Percentiles rank a stretch among this genome's conserved stretches.
These are phyloP conservation scores for Aleiodes leptofemur DNA, from an alignment of 2,888 invertebrate genomes.

Conservation along the genomic window DNA sequence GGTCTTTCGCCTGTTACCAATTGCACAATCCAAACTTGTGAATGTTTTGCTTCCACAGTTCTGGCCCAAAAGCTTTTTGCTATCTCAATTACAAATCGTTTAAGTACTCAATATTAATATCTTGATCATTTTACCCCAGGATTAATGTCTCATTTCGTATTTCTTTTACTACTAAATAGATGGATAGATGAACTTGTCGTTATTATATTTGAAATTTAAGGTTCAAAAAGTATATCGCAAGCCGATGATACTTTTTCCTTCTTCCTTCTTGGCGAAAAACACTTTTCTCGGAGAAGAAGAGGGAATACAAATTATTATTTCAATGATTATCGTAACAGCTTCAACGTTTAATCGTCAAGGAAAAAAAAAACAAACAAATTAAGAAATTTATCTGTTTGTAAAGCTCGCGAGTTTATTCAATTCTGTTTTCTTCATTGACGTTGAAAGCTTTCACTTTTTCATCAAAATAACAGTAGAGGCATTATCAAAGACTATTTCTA, in stretches of 20 bases:
- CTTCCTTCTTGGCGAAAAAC: too few species aligned
- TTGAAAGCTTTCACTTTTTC: not conserved
- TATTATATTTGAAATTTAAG: too few species aligned
- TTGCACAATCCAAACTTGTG: constrained; percentile 50
- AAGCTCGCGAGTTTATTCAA: not conserved
- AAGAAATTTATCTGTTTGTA: not conserved
- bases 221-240: too few species aligned
- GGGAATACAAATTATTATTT: too few species aligned
- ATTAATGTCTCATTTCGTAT: not conserved
- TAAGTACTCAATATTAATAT: not conserved
- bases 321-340: too few species aligned
- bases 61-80: not conserved
- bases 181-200: not conserved
- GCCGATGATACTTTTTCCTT: too few species aligned
- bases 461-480: constrained; percentile 22
- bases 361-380: not conserved
- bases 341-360: too few species aligned
- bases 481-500: constrained; percentile 34
- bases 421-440: not conserved
- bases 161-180: not conserved
- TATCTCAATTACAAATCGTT: not conserved
- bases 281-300: too few species aligned
- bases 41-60: constrained; percentile 10
- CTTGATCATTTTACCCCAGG: not conserved
- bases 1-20: constrained; percentile 74